Evolutionary conservation across 2,797 vertebrate genomes (phyloP).

Genomic region (Ispidina picta): DNA sequence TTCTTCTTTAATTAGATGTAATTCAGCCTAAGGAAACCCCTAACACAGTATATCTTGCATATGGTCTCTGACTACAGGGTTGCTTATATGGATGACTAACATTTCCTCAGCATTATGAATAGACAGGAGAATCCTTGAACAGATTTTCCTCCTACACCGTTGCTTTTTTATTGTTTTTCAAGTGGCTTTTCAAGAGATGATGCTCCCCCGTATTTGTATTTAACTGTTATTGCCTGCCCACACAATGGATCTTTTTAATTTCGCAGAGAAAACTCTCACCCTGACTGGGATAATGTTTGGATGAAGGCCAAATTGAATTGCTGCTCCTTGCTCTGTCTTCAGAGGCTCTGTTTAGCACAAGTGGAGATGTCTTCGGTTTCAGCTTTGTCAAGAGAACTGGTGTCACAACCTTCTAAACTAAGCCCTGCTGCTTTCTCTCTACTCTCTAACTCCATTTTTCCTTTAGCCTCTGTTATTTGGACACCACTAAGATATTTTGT

Average conservation of each 20-base stretch:
- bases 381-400: neutral
- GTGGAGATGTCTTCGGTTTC: neutral
- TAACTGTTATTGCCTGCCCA: neutral
- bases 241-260: neutral
- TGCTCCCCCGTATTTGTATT: neutral
- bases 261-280: neutral
- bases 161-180: neutral
- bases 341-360: neutral
- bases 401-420: neutral
- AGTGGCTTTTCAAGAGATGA: neutral
- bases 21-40: neutral
- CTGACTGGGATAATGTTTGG: neutral
- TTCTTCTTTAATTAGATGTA: neutral
- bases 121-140: neutral
- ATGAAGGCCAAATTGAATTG: neutral
- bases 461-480: neutral
- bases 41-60: too few species aligned
- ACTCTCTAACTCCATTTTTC: neutral
- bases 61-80: too few species aligned
- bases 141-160: neutral
- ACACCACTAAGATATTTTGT: neutral
- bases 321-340: neutral
- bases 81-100: neutral
- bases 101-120: neutral
- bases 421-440: neutral